Evolutionary conservation across 1,140 invertebrate genomes (phyloP), one percentile per base, ranked within the genome.

Genomic region (Lordiphosa collinella): DNA sequence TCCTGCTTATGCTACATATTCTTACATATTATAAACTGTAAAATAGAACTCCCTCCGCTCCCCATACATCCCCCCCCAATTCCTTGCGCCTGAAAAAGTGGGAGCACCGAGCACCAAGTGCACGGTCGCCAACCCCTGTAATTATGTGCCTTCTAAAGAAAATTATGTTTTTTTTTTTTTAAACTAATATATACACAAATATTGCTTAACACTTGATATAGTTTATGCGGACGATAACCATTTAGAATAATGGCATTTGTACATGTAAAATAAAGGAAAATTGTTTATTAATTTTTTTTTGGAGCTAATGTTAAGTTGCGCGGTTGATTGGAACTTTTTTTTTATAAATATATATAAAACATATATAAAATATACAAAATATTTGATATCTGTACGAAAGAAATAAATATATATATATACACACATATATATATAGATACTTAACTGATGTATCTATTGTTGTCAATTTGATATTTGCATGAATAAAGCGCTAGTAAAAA

Each of bases 381-480:
- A 72, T 72, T 48, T 72, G 56, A 78, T 67, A 65, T 35, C 49
- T 65, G 50, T 61, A 59, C 54, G 53, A 69, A 55, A 40, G 54
- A 56, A 59, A 66, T 31, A 51, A 59, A 44, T 50, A 51, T 43
- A 60, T 29, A 51, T 60, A 65, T 49, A 64, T 46, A 55, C 29
- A 14, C 9, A 25, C 9, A 16, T 32, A 65, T 37, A 57, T 46
- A 51, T 25, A 73, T 51, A 66, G 49, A 29, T 49, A 36, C 22
- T 62, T 70, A 80, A 69, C 69, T 58, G 60, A 79, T 80, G 76
- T 80, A 80, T 80, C 69, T 74, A 80, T 80, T 80, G 75, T 80
- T 80, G 70, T 80, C 70, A 80, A 70, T 53, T 80, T 80, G 65
- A 80, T 70, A 80, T 80, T 80, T 80, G 60, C 75, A 80, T 80